A percentile compares a stretch with the other conserved stretches of the same genome.
phyloP scores from a whole-genome alignment of 1,140 invertebrate species.

The Microplitis mediator region DNA sequence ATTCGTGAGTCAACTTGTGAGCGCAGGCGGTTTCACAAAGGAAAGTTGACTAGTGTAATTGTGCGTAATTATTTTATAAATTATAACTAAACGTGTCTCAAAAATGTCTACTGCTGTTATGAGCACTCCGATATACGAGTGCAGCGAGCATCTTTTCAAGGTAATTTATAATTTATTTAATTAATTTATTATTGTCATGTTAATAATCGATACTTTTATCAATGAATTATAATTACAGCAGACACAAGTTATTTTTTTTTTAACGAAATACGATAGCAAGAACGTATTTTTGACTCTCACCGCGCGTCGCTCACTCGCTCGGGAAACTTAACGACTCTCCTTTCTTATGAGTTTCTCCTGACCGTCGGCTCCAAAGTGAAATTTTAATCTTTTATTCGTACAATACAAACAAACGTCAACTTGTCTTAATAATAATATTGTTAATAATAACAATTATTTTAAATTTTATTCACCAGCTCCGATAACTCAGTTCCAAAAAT shows the following conservation, averaged over 20 bases:
- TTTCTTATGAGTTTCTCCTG: conserved; percentile 49
- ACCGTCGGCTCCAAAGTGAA: neutral
- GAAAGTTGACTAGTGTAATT: conserved; percentile 25
- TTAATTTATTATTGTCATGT: too few species aligned
- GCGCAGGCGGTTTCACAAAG: conserved; percentile 14
- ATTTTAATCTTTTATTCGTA: neutral
- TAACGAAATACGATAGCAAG: neutral
- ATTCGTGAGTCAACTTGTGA: neutral
- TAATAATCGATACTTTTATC: too few species aligned
- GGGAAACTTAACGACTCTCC: conserved; percentile 41
- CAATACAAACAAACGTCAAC: neutral
- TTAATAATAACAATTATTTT: too few species aligned
- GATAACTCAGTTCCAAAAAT: too few species aligned
- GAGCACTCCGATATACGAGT: conserved; percentile 57
- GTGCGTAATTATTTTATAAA: conserved; percentile 14
- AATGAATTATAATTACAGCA: too few species aligned
- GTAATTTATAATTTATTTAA: conserved; percentile 37
- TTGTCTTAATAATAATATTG: neutral
- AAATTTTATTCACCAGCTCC: too few species aligned
- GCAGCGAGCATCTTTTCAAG: conserved; percentile 53
- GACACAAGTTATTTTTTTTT: neutral
- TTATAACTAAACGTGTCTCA: conserved; percentile 9
- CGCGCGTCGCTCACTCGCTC: conserved; percentile 46
- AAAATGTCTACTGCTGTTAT: conserved; percentile 58
- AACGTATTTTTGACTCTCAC: conserved; percentile 10